Percentiles rank a stretch among this genome's conserved stretches.
phyloP scores from a whole-genome alignment of 2,888 invertebrate species.

The Diplolepis rosae region DNA sequence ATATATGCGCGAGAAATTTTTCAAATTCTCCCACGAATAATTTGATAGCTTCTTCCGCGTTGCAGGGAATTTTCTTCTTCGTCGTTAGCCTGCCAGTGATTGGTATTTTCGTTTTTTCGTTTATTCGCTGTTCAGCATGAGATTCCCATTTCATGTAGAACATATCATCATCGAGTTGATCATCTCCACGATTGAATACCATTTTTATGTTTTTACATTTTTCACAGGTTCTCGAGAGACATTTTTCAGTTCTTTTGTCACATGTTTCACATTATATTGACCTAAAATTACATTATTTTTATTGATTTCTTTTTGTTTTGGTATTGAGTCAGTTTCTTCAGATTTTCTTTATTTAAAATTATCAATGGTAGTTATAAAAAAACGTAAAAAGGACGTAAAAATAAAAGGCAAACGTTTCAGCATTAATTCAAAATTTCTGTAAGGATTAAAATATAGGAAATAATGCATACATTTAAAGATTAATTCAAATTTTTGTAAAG shows the following conservation, averaged over 20 bases:
- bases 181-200: slow-evolving; percentile 21
- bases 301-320: too few species aligned
- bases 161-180: slow-evolving; percentile 25
- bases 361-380: too few species aligned
- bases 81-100: slow-evolving; percentile 35
- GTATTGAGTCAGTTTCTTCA: too few species aligned
- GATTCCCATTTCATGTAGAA: slow-evolving; percentile 39
- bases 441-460: too few species aligned
- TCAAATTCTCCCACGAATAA: slow-evolving; percentile 22
- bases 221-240: slow-evolving; percentile 36
- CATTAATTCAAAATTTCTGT: too few species aligned
- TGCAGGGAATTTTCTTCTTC: slow-evolving; percentile 37
- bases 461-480: too few species aligned
- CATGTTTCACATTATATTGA: too few species aligned
- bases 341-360: too few species aligned
- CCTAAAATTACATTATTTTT: too few species aligned
- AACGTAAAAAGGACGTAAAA: too few species aligned
- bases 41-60: slow-evolving; percentile 30
- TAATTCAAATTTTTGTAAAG: too few species aligned
- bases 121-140: slow-evolving; percentile 31
- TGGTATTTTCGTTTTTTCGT: slow-evolving; percentile 41
- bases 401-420: too few species aligned
- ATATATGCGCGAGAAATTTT: slow-evolving; percentile 35
- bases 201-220: slow-evolving; percentile 36
- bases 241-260: slow-evolving; percentile 34